These are phyloP conservation scores for Chymomyza fuscimana DNA, from an alignment of 2,888 invertebrate genomes.

Conservation along the genomic window DNA sequence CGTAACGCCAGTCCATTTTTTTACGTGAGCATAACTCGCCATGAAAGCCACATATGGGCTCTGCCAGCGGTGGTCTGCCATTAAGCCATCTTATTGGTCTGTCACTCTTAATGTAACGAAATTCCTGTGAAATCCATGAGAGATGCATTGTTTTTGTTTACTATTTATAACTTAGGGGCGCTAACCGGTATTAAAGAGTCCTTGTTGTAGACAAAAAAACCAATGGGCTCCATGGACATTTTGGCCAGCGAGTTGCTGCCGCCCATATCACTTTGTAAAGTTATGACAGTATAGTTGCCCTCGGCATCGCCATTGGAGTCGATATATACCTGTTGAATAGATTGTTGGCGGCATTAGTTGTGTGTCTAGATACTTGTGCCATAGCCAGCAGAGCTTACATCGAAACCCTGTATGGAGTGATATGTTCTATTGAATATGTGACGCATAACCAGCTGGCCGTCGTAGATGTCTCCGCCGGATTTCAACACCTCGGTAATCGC, in stretches of 20 bases:
- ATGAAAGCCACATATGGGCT: constrained; percentile 91
- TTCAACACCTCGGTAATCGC: constrained; percentile 88
- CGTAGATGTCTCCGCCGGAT: constrained; percentile 85
- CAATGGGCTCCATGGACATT: constrained; percentile 89
- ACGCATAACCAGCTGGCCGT: constrained; percentile 88
- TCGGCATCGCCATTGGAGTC: constrained; percentile 94
- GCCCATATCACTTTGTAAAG: constrained; percentile 84
- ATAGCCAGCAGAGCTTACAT: constrained; percentile 80
- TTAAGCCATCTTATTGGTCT: constrained; percentile 88
- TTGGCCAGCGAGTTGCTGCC: constrained; percentile 79
- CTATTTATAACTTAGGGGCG: neutral
- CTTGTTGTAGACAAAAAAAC: constrained; percentile 85
- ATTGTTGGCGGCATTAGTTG: neutral
- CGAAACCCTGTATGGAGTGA: constrained; percentile 89
- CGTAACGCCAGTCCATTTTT: constrained; percentile 84
- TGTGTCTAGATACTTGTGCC: neutral
- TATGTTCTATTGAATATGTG: constrained; percentile 89
- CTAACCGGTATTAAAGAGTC: constrained; percentile 82
- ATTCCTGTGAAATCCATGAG: constrained; percentile 79
- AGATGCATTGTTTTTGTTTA: neutral
- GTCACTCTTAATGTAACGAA: constrained; percentile 84
- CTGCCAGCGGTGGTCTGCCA: constrained; percentile 86
- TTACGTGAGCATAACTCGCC: constrained; percentile 85
- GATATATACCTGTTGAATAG: constrained; percentile 85
- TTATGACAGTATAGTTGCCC: constrained; percentile 93